Evolutionary conservation across 1,140 invertebrate genomes (phyloP).

Genomic region (Camponotus pennsylvanicus): DNA sequence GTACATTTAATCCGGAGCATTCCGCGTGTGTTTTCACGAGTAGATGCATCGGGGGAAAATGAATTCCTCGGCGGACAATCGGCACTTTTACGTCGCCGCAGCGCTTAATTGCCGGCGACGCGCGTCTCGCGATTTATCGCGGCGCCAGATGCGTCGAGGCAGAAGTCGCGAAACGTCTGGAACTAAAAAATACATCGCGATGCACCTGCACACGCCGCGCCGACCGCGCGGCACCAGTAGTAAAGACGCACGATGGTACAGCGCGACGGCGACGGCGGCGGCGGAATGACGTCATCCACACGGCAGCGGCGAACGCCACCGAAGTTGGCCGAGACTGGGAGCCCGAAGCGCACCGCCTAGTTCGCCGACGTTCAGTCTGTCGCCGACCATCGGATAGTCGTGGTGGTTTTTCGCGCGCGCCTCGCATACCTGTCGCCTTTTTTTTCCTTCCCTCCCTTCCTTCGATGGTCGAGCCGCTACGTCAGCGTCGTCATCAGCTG

Average conservation of each 20-base stretch:
- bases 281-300: slow-evolving; percentile 71
- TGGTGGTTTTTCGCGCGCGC: slow-evolving; percentile 34
- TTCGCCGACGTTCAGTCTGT: slow-evolving; percentile 76
- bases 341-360: slow-evolving; percentile 57
- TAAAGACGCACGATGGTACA: slow-evolving; percentile 85
- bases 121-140: slow-evolving; percentile 53
- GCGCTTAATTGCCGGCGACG: slow-evolving; percentile 47
- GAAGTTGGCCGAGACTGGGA: slow-evolving; percentile 48
- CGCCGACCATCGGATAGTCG: slow-evolving; percentile 72
- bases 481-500: slow-evolving; percentile 36
- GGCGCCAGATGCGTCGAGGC: slow-evolving; percentile 30
- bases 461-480: slow-evolving; percentile 58
- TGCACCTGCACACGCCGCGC: slow-evolving; percentile 75
- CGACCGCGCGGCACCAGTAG: slow-evolving; percentile 81
- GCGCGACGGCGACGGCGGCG: slow-evolving; percentile 71
- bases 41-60: background rate
- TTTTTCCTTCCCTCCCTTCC: background rate
- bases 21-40: background rate
- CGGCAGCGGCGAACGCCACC: slow-evolving; percentile 61
- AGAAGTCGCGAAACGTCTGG: slow-evolving; percentile 18
- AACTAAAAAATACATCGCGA: slow-evolving; percentile 70
- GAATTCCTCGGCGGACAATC: slow-evolving; percentile 1
- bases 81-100: background rate
- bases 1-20: background rate
- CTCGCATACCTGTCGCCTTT: slow-evolving; percentile 3